Conservation (phyloP, 1,140 invertebrate species). For the Drosophila mojavensis region DNA sequence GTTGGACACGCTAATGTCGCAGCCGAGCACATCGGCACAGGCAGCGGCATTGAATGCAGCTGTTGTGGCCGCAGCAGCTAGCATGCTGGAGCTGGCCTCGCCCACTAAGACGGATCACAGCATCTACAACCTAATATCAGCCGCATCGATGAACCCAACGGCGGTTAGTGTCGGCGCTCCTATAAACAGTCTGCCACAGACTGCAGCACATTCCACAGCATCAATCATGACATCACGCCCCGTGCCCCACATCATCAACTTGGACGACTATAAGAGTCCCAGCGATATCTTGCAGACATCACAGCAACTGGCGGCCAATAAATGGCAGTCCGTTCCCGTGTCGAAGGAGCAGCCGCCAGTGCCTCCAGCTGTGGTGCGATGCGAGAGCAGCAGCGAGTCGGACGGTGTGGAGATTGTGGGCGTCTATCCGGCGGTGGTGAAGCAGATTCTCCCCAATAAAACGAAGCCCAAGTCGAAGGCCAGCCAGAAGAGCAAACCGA, state of each 20-base stretch:
- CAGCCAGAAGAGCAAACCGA: constrained; percentile 46
- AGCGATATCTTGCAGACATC: constrained; percentile 77
- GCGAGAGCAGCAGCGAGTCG: constrained; percentile 77
- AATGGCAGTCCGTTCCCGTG: constrained; percentile 21
- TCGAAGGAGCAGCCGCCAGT: constrained; percentile 1
- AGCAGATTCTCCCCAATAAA: not conserved
- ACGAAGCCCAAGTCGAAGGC: constrained; percentile 32
- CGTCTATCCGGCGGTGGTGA: constrained; percentile 55
- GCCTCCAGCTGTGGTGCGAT: constrained; percentile 30
- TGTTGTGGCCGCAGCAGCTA: constrained; percentile 37
- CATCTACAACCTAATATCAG: constrained; percentile 64
- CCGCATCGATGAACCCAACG: constrained; percentile 36
- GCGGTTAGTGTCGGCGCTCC: constrained; percentile 3
- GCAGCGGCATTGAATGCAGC: constrained; percentile 48
- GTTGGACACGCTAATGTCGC: constrained; percentile 46
- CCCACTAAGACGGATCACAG: constrained; percentile 66
- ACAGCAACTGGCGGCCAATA: constrained; percentile 66
- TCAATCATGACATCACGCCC: constrained; percentile 18
- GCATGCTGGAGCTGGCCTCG: constrained; percentile 56
- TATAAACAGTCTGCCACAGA: constrained; percentile 12
- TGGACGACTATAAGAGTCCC: constrained; percentile 73
- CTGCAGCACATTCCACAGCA: constrained; percentile 62
- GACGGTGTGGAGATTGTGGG: constrained; percentile 81
- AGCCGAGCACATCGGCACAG: constrained; percentile 69
- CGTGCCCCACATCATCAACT: constrained; percentile 67